These are phyloP conservation scores for Tetragonisca angustula DNA, from an alignment of 2,888 invertebrate genomes.

Conservation along the genomic window DNA sequence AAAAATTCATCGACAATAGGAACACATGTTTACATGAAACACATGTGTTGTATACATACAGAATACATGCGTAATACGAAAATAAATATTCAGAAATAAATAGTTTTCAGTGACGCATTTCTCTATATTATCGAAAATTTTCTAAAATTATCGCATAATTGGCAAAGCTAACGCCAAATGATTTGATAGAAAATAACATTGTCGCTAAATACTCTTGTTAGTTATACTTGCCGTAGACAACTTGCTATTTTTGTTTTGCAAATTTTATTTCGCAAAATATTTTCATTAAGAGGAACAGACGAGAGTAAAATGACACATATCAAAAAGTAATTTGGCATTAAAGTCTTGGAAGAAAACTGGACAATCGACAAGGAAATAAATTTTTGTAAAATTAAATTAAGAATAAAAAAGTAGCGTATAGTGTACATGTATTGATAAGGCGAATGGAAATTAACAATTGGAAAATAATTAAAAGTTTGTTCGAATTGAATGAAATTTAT, in stretches of 20 bases:
- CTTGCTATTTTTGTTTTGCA: too few relatives aligned
- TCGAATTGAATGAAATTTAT: not conserved
- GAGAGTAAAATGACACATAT: not conserved
- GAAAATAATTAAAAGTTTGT: not conserved
- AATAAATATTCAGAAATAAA: conserved; percentile 54
- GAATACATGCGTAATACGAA: not conserved
- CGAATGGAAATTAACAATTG: not conserved
- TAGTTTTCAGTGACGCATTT: conserved; percentile 34
- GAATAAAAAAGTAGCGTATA: not conserved
- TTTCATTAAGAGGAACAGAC: not conserved
- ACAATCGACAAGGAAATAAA: not conserved
- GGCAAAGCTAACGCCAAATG: conserved; percentile 14
- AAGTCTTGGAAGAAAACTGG: too few relatives aligned
- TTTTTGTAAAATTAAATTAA: not conserved
- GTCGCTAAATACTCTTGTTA: not conserved
- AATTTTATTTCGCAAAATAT: not conserved
- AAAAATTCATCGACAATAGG: not conserved
- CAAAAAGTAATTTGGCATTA: not conserved
- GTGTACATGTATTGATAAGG: not conserved
- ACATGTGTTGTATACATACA: not conserved
- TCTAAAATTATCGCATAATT: conserved; percentile 51
- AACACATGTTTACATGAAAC: not conserved
- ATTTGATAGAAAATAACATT: conserved; percentile 7
- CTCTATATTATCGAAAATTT: conserved; percentile 39
- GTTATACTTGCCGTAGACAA: not conserved